phyloP scores from a whole-genome alignment of 2,797 vertebrate genomes.

The Mus caroli region DNA sequence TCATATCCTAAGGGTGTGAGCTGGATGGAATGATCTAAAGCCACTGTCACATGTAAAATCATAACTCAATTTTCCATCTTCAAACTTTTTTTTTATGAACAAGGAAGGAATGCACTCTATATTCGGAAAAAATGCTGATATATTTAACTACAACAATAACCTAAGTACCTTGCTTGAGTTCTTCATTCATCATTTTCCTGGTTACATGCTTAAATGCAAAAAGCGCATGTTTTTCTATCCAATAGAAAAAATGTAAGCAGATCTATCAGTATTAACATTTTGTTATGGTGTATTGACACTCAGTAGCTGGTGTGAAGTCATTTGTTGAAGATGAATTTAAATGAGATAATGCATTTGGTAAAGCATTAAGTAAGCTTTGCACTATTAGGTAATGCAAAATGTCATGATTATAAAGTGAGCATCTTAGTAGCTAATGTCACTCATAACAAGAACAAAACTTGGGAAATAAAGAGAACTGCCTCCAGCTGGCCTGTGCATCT shows the following conservation, averaged over 20 bases:
- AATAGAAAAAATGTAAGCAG: not conserved
- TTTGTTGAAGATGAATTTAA: conserved; percentile 19
- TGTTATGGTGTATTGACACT: not conserved
- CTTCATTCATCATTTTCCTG: not conserved
- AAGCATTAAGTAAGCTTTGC: conserved; percentile 22
- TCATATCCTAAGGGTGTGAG: not conserved
- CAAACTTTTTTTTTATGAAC: not conserved
- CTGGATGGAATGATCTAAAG: not conserved
- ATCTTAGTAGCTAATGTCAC: not conserved
- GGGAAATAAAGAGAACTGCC: not conserved
- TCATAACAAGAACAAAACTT: not conserved
- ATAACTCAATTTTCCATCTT: not conserved
- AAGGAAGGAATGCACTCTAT: not conserved
- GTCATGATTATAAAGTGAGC: not conserved
- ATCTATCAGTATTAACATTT: not conserved
- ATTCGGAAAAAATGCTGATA: not conserved
- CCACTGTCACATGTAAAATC: not conserved
- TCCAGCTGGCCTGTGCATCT: not conserved
- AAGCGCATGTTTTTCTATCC: not conserved
- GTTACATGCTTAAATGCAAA: not conserved
- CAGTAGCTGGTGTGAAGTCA: not conserved
- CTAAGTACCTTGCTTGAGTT: not conserved
- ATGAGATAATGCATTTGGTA: conserved; percentile 58
- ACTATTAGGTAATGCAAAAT: not conserved
- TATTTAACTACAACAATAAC: not conserved